These are phyloP conservation scores for Sterrhoptilus dennistouni DNA, from an alignment of 2,113 vertebrate genomes.

Conservation along the genomic window DNA sequence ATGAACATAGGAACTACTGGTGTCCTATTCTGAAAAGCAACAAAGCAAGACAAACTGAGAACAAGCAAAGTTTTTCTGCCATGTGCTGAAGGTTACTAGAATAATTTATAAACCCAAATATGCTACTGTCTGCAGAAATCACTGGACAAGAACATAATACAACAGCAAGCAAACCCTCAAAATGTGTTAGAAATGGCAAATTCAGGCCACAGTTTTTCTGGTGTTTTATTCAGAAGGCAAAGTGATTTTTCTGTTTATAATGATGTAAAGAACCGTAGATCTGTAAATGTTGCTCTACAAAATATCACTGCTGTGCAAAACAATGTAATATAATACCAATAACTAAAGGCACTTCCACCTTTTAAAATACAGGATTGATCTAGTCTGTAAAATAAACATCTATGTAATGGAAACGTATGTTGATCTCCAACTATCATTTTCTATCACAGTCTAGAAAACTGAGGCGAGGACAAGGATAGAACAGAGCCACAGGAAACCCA, in stretches of 20 bases:
- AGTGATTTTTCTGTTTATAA: background rate
- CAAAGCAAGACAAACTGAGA: background rate
- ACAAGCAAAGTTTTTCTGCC: background rate
- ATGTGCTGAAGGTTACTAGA: background rate
- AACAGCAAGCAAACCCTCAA: background rate
- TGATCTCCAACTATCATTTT: background rate
- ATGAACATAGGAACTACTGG: rapidly evolving
- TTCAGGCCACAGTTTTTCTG: background rate
- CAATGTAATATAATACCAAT: background rate
- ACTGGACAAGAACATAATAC: background rate
- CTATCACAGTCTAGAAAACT: background rate
- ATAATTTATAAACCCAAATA: background rate
- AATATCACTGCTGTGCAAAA: background rate
- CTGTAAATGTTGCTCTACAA: background rate
- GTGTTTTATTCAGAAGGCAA: background rate
- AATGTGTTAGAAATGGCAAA: background rate
- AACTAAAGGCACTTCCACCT: background rate
- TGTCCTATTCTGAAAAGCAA: background rate
- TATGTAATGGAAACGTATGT: rapidly evolving
- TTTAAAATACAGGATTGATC: background rate
- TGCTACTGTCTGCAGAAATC: background rate
- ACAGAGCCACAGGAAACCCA: background rate
- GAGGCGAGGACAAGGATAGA: background rate
- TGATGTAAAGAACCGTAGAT: background rate
- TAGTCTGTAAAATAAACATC: background rate